Percentiles rank a stretch among this genome's conserved stretches.
Conservation (phyloP, 2,888 invertebrate genomes). For the Augiades crinisus region DNA sequence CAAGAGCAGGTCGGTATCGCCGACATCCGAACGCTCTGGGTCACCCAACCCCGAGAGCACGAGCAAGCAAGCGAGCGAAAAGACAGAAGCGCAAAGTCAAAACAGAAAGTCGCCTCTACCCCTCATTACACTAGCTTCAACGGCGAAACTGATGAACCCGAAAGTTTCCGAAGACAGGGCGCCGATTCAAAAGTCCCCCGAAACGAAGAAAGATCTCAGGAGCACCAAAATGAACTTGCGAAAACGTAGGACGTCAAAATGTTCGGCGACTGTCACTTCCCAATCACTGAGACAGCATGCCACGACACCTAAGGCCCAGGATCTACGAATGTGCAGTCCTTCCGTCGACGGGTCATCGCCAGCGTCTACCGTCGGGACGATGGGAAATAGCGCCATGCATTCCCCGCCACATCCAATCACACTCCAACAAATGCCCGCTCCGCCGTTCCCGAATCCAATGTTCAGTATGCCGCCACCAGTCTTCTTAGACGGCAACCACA, state of each 20-base stretch:
- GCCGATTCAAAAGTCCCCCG: constrained; percentile 60
- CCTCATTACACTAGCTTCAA: constrained; percentile 84
- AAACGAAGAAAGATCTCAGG: constrained; percentile 65
- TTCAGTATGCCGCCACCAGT: constrained; percentile 69
- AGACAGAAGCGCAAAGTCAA: constrained; percentile 49
- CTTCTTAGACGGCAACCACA: constrained; percentile 52
- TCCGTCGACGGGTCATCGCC: constrained; percentile 65
- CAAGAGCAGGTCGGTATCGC: constrained; percentile 83
- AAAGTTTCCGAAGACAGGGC: constrained; percentile 57
- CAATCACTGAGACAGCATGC: constrained; percentile 60
- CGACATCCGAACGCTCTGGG: constrained; percentile 77
- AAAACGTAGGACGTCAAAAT: constrained; percentile 69
- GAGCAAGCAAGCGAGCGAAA: constrained; percentile 45
- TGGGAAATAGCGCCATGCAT: constrained; percentile 56
- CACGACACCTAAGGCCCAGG: constrained; percentile 70
- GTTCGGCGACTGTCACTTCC: constrained; percentile 69
- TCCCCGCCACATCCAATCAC: constrained; percentile 66
- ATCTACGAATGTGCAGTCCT: constrained; percentile 68
- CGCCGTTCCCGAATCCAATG: constrained; percentile 60
- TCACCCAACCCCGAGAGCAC: constrained; percentile 74
- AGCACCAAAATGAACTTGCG: constrained; percentile 69
- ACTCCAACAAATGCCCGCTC: constrained; percentile 47
- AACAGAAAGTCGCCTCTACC: constrained; percentile 79
- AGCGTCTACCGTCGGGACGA: constrained; percentile 51
- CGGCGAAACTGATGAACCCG: constrained; percentile 83